Evolutionary conservation across 2,797 vertebrate species (phyloP).

Genomic region (Xerus rutilus): DNA sequence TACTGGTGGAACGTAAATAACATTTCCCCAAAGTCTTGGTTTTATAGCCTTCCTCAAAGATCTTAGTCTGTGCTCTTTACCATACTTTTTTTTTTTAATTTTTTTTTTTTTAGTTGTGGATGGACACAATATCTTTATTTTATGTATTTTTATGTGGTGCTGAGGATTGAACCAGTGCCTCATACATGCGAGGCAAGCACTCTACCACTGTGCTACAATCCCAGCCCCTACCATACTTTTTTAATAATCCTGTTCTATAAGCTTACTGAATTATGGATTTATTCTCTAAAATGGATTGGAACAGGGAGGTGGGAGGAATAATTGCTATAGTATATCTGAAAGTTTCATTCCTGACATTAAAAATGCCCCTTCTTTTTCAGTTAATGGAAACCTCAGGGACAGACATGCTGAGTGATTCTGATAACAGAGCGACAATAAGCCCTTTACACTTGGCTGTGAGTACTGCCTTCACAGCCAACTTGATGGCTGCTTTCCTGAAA

Average conservation of each 20-base stretch:
- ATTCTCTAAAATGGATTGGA: constrained; percentile 38
- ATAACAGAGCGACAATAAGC: constrained; percentile 96
- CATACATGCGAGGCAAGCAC: too few species aligned
- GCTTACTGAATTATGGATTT: not conserved
- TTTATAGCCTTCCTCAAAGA: not conserved
- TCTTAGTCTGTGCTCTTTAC: not conserved
- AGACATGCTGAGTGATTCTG: constrained; percentile 96
- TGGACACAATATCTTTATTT: too few species aligned
- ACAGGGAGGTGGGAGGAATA: not conserved
- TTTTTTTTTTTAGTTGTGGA: too few species aligned
- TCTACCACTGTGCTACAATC: too few species aligned
- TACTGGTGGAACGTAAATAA: not conserved
- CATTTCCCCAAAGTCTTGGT: not conserved
- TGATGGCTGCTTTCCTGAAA: constrained; percentile 34
- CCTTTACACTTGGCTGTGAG: constrained; percentile 98
- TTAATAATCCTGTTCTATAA: not conserved
- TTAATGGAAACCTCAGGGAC: constrained; percentile 98
- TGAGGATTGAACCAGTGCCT: too few species aligned
- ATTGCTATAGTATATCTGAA: constrained; percentile 1
- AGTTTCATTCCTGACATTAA: constrained; percentile 59
- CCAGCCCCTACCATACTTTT: not conserved
- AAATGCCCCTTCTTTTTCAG: constrained; percentile 87
- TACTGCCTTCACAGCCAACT: constrained; percentile 69
- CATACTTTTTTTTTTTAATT: too few species aligned
- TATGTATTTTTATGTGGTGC: too few species aligned